Evolutionary conservation across 1,140 invertebrate species (phyloP).

Genomic region (Theocolax elegans): DNA sequence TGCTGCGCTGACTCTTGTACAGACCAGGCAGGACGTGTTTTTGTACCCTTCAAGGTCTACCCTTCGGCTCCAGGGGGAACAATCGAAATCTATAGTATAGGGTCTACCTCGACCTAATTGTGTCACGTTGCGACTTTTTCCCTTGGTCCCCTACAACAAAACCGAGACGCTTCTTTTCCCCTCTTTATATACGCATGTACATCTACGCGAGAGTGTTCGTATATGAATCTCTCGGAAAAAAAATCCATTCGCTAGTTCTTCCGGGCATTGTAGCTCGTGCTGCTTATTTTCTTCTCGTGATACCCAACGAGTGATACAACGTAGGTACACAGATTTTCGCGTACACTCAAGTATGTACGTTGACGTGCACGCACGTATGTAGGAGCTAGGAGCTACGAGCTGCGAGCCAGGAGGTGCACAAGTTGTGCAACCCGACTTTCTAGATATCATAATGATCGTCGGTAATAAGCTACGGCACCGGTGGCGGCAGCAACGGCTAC

Average conservation of each 20-base stretch:
- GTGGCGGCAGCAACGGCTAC: no score
- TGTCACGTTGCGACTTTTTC: slow-evolving; percentile 46
- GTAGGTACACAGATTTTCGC: no score
- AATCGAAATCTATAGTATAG: slow-evolving; percentile 46
- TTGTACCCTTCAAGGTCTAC: slow-evolving; percentile 56
- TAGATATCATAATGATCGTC: no score
- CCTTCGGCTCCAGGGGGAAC: slow-evolving; percentile 46
- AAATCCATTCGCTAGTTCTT: slow-evolving; percentile 29
- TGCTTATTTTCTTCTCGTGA: no score
- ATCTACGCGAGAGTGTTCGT: not conserved
- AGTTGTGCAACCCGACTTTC: no score
- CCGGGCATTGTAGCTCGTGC: slow-evolving; percentile 30
- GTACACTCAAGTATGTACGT: no score
- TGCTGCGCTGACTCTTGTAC: slow-evolving; percentile 18
- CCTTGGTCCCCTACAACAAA: slow-evolving; percentile 7
- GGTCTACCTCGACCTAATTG: slow-evolving; percentile 52
- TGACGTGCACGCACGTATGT: no score
- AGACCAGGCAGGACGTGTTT: slow-evolving; percentile 47
- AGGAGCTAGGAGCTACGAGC: no score
- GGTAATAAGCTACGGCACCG: no score
- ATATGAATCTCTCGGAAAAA: not conserved
- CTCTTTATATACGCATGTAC: not conserved
- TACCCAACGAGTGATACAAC: no score
- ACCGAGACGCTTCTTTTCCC: not conserved
- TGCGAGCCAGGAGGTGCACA: no score